Conservation (phyloP, 2,797 vertebrate species). For the Sardinella longiceps region DNA sequence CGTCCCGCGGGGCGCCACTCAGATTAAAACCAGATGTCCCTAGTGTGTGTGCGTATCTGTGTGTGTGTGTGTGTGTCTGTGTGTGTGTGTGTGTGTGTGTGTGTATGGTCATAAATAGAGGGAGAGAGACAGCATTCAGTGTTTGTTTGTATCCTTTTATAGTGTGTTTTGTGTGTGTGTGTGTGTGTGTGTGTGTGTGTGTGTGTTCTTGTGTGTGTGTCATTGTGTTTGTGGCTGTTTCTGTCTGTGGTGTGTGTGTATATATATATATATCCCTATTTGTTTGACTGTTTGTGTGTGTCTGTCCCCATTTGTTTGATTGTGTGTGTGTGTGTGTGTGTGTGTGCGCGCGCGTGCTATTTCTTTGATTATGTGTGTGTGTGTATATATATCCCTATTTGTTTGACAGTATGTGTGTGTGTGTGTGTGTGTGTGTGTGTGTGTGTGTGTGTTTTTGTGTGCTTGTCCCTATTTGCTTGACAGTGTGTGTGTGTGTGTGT, state of each 20-base stretch:
- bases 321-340: too few species aligned
- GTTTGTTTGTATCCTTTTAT: too few species aligned
- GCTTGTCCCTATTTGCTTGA: too few species aligned
- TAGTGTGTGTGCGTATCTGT: conserved; percentile 27
- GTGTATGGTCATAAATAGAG: background rate
- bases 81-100: conserved; percentile 22
- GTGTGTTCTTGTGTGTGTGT: background rate
- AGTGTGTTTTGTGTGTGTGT: background rate
- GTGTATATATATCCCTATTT: background rate
- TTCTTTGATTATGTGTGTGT: background rate
- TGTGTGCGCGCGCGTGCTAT: background rate
- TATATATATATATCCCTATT: too few species aligned
- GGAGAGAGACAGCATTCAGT: too few species aligned
- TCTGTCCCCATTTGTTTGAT: too few species aligned
- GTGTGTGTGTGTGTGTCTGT: conserved; percentile 22
- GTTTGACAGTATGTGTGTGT: background rate
- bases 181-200: background rate
- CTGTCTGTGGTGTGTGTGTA: too few species aligned
- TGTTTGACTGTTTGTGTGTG: too few species aligned
- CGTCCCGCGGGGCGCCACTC: conserved; percentile 47
- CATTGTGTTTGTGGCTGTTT: background rate
- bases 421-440: background rate
- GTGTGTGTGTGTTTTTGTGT: background rate
- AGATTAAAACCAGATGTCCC: conserved; percentile 75
- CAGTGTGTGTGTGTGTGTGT: background rate